Conservation (phyloP, 2,113 vertebrate species). For the Myotis yumanensis region DNA sequence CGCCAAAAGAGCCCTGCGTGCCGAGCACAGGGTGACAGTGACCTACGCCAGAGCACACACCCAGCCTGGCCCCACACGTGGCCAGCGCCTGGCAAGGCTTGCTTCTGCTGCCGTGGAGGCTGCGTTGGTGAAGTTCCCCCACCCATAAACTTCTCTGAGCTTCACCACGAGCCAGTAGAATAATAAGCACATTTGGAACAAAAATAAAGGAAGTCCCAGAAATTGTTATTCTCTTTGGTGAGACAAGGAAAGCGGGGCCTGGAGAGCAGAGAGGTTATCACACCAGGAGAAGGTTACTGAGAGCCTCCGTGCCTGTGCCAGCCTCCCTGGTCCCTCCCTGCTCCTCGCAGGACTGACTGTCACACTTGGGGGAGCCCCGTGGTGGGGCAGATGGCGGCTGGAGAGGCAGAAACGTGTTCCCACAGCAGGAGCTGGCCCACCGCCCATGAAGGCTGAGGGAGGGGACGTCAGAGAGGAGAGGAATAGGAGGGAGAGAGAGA, state of each 20-base stretch:
- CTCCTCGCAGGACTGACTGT: neutral
- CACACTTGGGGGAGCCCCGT: neutral
- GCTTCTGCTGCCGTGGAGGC: neutral
- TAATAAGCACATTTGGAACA: neutral
- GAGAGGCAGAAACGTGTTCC: neutral
- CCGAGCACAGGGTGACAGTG: neutral
- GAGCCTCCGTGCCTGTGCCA: conserved; percentile 66
- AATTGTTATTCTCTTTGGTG: neutral
- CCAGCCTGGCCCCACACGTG: neutral
- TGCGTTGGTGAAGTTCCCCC: neutral
- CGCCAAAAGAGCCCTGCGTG: neutral
- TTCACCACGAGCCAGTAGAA: neutral
- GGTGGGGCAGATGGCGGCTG: neutral
- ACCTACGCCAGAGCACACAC: neutral
- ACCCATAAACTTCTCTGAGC: neutral
- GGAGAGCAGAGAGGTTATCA: neutral
- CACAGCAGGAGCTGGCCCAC: neutral
- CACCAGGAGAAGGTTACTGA: neutral
- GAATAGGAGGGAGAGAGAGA: neutral
- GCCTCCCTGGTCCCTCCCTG: neutral
- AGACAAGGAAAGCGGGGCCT: neutral
- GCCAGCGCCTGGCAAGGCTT: neutral
- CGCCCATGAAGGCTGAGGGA: neutral
- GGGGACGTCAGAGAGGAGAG: neutral
- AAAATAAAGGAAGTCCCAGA: neutral